Evolutionary conservation across 2,888 invertebrate species (phyloP).

Genomic region (Craniophora ligustri): DNA sequence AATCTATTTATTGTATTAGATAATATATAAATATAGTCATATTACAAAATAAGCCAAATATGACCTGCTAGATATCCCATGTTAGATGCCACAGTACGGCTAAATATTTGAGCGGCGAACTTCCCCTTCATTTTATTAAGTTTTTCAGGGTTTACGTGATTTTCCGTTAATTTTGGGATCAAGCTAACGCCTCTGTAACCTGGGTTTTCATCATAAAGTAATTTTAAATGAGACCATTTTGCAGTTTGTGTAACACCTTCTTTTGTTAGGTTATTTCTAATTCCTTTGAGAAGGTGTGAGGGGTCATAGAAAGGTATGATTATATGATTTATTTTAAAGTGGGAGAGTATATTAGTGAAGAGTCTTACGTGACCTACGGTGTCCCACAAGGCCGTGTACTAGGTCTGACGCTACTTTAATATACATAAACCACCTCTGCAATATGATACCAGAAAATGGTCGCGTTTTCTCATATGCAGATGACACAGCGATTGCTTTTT

Average conservation of each 20-base stretch:
- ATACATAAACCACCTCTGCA: no score
- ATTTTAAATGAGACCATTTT: slow-evolving; percentile 52
- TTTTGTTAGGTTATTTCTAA: slow-evolving; percentile 45
- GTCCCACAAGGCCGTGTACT: no score
- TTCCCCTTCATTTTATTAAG: slow-evolving; percentile 52
- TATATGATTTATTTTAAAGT: no score
- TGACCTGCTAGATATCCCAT: slow-evolving; percentile 58
- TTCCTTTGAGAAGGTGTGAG: slow-evolving; percentile 31
- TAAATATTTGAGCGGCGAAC: slow-evolving; percentile 54
- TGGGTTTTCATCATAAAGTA: slow-evolving; percentile 38
- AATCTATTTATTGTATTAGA: no score
- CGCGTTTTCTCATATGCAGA: no score
- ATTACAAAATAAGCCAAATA: no score
- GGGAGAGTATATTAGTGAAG: no score
- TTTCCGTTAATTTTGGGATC: slow-evolving; percentile 50
- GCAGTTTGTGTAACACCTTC: slow-evolving; percentile 28
- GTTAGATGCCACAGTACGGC: slow-evolving; percentile 47
- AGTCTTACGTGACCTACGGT: no score
- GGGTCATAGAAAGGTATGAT: slow-evolving; percentile 49
- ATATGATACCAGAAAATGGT: no score
- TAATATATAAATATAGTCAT: no score
- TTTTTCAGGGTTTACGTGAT: slow-evolving; percentile 44
- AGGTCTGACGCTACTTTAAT: no score
- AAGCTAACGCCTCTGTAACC: slow-evolving; percentile 47
- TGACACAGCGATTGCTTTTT: no score